Base-by-base conservation (phyloP, 2,113 vertebrate genomes). In the Myocastor coypus region DNA sequence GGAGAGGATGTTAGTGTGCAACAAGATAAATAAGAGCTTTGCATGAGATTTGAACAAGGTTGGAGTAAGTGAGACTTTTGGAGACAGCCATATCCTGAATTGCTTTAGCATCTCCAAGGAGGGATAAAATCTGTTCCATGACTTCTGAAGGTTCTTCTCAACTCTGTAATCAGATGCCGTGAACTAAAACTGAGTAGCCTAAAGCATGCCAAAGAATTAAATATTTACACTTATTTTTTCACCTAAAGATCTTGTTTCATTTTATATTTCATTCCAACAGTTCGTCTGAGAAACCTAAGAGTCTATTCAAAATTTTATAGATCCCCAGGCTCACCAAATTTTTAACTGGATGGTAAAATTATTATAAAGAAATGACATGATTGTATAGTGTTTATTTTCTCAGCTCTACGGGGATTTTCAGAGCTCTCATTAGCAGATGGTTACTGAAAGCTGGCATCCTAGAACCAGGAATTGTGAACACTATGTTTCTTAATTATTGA, bases 401-500 rank as follows among this genome's bases (percentile, higher is more conserved):
- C 86, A 84, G 83, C 93, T 97, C 93, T 91, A 83, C 46, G 95
- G 95, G 92, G 97, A 98, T 95, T 98, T 95, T 97, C 95, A 88
- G 0, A 9, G 86, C 88, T 37, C 97, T 98, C 97, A 94, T 98
- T 98, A 98, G 80, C 75, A 96, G 94, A 94, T 73, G 96, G 95
- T 94, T 98, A 93, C 80, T 97, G 93, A 98, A 97, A 98, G 92
- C 83, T 71, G 61, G 30, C 95, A 95, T 94, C 96, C 89, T 93
- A 88, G 91, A 97, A 80, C 96, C 87, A 92, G 87, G 34, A 93
- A 52, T 94, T 80, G 82, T 96, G 69, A 97, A 95, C 42, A 96
- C 61, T 0, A 85, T 97, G 96, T 94, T 96, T 97, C 84, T 92
- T 97, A 98, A 98, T 98, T 98, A 97, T 98, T 98, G 86, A 91